Evolutionary conservation across 1,140 invertebrate genomes (phyloP), one percentile per base, ranked within the genome.

Genomic region (Cotesia glomerata): DNA sequence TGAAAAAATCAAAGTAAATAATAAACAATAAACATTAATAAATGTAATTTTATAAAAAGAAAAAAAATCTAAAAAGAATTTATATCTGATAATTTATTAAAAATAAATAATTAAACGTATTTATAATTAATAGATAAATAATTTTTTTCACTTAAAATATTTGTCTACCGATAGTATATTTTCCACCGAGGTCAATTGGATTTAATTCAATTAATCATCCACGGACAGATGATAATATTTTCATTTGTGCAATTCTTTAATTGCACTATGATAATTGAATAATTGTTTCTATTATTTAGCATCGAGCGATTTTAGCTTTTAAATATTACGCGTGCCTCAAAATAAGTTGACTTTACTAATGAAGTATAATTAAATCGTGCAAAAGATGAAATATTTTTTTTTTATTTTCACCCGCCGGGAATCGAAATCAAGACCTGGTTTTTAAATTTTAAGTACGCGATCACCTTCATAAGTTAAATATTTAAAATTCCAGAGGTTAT

Each of bases 181-280:
- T 54, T 70, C 61, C 11, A 26, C 13, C 58, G 66, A 72, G 73
- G 73, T 75, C 79, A 85, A 86, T 85, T 84, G 84, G 78, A 61
- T 78, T 77, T 78, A 86, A 86, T 86, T 80, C 78, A 86, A 84
- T 86, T 86, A 85, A 79, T 16, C 34, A 39, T 72, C 52, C 64
- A 76, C 76, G 72, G 9, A 74, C 76, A 70, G 9, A 74, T 67
- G 16, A 34, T 52, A 69, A 76, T 83, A 82, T 84, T 85, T 84
- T 82, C 76, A 77, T 82, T 74, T 76, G 77, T 75, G 66, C 80
- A 81, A 79, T 80, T 81, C 77, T 72, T 69, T 76, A 83, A 85
- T 85, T 86, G 81, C 81, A 66, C 63, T 79, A 77, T 72, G 71
- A 73, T 79, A 86, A 85, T 84, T 81, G 81, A 76, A 78, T 82